Conservation (phyloP, 2,888 invertebrate species). For the Crocallis elinguaria region DNA sequence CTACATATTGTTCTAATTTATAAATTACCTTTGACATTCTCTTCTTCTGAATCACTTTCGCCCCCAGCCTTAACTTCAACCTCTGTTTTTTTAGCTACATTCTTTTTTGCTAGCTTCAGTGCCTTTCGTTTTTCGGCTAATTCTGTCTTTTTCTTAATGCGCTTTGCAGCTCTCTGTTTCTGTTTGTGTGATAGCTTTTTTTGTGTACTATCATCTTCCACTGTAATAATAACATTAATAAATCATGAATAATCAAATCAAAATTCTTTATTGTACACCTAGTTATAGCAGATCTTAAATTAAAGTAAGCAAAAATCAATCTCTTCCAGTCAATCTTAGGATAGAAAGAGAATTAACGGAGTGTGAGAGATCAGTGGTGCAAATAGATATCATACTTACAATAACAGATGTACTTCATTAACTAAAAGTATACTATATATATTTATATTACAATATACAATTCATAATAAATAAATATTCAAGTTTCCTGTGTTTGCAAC, state of each 20-base stretch:
- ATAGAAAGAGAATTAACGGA: too few species aligned
- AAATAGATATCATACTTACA: too few species aligned
- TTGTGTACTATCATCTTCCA: constrained; percentile 78
- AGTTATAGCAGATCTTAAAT: not conserved
- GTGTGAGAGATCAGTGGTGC: too few species aligned
- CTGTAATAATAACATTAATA: constrained; percentile 47
- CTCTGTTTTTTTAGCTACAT: constrained; percentile 64
- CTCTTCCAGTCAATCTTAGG: too few species aligned
- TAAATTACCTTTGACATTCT: constrained; percentile 58
- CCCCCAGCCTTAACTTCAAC: constrained; percentile 49
- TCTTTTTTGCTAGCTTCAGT: constrained; percentile 71
- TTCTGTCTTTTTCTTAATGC: constrained; percentile 82
- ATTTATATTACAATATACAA: too few species aligned
- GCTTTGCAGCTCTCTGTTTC: constrained; percentile 87
- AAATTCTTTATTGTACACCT: not conserved
- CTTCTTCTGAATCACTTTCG: constrained; percentile 57
- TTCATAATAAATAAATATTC: too few species aligned
- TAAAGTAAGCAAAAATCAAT: too few species aligned
- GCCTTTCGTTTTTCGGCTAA: constrained; percentile 72
- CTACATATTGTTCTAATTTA: too few species aligned
- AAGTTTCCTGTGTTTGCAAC: too few species aligned
- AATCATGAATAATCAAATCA: not conserved
- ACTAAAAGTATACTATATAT: too few species aligned
- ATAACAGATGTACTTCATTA: too few species aligned
- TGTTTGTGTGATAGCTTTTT: constrained; percentile 88